phyloP scores from a whole-genome alignment of 2,797 vertebrate species.

The Triplophysa bombifrons region DNA sequence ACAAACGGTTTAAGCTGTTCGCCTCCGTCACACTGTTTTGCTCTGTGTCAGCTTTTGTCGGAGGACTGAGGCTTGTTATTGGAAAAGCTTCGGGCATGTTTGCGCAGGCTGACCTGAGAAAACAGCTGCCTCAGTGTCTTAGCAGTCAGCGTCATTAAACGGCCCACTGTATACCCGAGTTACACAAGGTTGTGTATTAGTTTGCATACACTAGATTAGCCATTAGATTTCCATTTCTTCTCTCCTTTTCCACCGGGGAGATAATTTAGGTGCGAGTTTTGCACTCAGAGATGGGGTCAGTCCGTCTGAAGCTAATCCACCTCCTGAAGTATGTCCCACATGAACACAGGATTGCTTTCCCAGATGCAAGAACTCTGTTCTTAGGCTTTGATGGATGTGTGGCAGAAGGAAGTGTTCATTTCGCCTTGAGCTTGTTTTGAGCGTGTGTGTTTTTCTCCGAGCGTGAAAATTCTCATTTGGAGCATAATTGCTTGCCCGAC shows the following conservation, averaged over 20 bases:
- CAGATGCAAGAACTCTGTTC: conserved; percentile 63
- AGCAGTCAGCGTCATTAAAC: conserved; percentile 28
- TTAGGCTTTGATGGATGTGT: conserved; percentile 69
- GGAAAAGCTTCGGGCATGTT: conserved; percentile 45
- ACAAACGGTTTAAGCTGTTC: conserved; percentile 55
- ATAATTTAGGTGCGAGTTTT: conserved; percentile 49
- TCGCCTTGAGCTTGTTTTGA: conserved; percentile 24
- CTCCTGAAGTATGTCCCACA: conserved; percentile 58
- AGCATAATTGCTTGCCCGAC: background rate
- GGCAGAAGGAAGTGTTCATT: conserved; percentile 54
- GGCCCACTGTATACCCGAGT: conserved; percentile 23
- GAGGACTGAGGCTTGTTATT: conserved; percentile 41
- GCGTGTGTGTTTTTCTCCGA: background rate
- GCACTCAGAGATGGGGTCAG: conserved; percentile 33
- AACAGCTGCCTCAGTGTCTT: conserved; percentile 34
- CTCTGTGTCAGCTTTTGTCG: conserved; percentile 39
- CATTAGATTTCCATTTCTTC: conserved; percentile 14
- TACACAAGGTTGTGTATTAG: conserved; percentile 11
- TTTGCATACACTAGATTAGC: background rate
- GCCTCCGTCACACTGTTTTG: conserved; percentile 41
- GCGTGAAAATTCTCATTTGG: conserved; percentile 18
- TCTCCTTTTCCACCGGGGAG: conserved; percentile 18
- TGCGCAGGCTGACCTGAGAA: conserved; percentile 47
- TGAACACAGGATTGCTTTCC: conserved; percentile 73
- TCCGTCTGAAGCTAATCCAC: conserved; percentile 68